Percentiles rank a stretch among this genome's conserved stretches.
Evolutionary conservation across 2,797 vertebrate species (phyloP).

Genomic region (Rhinatrema bivittatum): DNA sequence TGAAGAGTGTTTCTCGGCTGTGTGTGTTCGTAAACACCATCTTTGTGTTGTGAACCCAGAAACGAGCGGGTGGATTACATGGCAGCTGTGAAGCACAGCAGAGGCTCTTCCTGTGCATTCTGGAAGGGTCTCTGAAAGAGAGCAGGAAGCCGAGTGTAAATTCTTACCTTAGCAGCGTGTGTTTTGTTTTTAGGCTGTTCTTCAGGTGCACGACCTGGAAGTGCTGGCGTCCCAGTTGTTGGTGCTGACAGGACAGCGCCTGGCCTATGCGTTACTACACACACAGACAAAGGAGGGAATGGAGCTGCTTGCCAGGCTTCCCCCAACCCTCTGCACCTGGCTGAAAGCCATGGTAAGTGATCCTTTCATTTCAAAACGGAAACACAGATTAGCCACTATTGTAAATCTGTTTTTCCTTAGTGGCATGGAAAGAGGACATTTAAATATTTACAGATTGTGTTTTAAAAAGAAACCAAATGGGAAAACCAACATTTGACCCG

Average conservation of each 20-base stretch:
- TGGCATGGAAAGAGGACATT: rapidly evolving
- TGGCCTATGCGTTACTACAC: constrained; percentile 78
- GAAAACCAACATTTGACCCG: too few species aligned
- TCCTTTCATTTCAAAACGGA: not conserved
- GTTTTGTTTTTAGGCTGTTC: constrained; percentile 63
- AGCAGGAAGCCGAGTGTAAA: too few species aligned
- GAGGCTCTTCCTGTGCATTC: not conserved
- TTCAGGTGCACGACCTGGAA: constrained; percentile 87
- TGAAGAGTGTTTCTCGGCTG: too few species aligned
- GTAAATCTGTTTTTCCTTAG: too few species aligned
- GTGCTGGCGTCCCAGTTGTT: constrained; percentile 91
- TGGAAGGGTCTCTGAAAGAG: too few species aligned
- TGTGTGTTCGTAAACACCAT: too few species aligned
- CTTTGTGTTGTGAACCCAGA: too few species aligned
- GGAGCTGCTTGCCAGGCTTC: constrained; percentile 85
- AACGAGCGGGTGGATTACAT: too few species aligned
- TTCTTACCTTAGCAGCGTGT: too few species aligned
- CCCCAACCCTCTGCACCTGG: constrained; percentile 93
- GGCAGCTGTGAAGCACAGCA: too few species aligned
- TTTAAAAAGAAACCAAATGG: too few species aligned
- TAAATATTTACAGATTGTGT: not conserved
- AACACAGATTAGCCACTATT: not conserved
- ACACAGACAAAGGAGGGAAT: constrained; percentile 75
- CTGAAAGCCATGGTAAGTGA: constrained; percentile 89
- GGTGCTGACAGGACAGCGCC: constrained; percentile 82